phyloP scores from a whole-genome alignment of 2,797 vertebrate genomes.

The Cryptoprocta ferox region DNA sequence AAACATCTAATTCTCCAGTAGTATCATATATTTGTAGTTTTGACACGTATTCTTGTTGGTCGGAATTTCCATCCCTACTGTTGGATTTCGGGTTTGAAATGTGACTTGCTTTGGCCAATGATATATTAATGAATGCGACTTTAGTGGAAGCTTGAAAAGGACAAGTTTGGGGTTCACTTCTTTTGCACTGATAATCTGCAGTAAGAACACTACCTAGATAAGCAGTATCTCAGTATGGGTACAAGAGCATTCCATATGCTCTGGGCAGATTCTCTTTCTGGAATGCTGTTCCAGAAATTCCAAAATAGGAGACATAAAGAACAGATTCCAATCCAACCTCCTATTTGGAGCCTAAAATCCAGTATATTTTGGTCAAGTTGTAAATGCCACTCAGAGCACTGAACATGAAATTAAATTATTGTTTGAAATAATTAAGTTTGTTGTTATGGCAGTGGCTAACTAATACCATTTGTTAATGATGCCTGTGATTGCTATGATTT shows the following conservation, averaged over 20 bases:
- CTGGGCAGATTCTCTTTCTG: neutral
- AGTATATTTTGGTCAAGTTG: neutral
- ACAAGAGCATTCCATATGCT: neutral
- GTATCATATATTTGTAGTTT: neutral
- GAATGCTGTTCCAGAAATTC: neutral
- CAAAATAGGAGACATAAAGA: neutral
- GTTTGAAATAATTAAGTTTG: neutral
- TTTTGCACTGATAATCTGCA: neutral
- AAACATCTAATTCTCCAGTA: neutral
- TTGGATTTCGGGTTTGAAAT: neutral
- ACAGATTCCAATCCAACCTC: neutral
- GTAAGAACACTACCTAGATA: neutral
- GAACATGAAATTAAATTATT: neutral
- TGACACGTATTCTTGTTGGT: fast-evolving
- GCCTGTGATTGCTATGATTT: no score
- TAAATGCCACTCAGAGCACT: neutral
- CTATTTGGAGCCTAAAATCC: neutral
- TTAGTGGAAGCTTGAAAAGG: neutral
- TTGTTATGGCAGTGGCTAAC: neutral
- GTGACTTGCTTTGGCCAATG: neutral
- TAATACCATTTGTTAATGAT: neutral
- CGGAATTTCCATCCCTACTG: neutral
- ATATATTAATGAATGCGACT: neutral
- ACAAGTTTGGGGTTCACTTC: neutral
- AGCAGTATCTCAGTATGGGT: neutral